Base-by-base conservation (phyloP, 1,140 invertebrate species). In the Hycleus phaleratus region DNA sequence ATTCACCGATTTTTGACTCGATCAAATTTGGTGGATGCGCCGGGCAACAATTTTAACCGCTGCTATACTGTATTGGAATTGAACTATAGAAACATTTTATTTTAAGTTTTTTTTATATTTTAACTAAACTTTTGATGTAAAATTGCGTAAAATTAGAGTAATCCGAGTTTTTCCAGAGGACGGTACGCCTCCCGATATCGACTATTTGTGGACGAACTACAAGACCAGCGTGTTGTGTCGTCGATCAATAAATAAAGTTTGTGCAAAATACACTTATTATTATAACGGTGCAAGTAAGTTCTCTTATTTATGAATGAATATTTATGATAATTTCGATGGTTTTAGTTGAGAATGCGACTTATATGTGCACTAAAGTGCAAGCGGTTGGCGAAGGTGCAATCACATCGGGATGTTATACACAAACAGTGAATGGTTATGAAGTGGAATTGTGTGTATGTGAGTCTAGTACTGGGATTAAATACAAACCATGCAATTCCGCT, bases 311-410 rank as follows among this genome's bases (percentile, higher is more conserved):
- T 7, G 18, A 56, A 49, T 39, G 18, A 18, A 18, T 10, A 12
- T 26, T 6, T 56, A 39, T 38, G 49, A 49, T 25, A 39, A 39
- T 7, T 39, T 6, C 38, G 6, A 39, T 10, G 10, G 38, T 39
- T 6, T 39, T 7, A 79, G 79, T 73, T 56, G 69, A 74, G 61
- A 80, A 80, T 60, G 73, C 77, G 26, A 79, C 78, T 6, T 76
- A 77, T 49, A 75, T 80, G 77, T 79, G 78, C 62, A 77, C 78
- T 18, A 71, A 74, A 66, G 77, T 75, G 0, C 57, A 74, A 8
- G 65, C 74, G 43, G 59, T 65, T 3, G 58, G 64, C 18, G 74
- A 73, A 12, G 56, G 68, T 4, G 66, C 72, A 2, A 70, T 78
- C 38, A 75, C 65, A 3, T 74, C 64, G 2, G 78, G 77, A 1